Conservation (phyloP, 1,140 invertebrate genomes). For the Penaeus indicus region DNA sequence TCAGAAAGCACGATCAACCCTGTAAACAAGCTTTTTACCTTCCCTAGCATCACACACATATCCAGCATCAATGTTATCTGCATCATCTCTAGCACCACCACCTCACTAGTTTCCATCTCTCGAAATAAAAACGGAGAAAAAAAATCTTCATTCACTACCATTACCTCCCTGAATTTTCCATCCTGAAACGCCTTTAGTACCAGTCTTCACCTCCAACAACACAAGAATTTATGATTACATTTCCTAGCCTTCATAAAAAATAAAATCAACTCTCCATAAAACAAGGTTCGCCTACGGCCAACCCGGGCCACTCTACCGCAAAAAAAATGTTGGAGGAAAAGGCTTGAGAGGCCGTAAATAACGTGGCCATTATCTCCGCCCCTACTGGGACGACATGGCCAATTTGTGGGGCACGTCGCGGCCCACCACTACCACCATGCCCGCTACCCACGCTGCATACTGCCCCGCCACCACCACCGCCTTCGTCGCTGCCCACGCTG, state of each 20-base stretch:
- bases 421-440: background rate
- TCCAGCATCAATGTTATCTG: too few species aligned
- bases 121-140: too few species aligned
- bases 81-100: too few species aligned
- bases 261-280: slow-evolving; percentile 49
- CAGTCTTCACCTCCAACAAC: slow-evolving; percentile 21
- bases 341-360: slow-evolving; percentile 59
- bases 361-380: slow-evolving; percentile 57
- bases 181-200: background rate
- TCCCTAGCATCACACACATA: too few species aligned
- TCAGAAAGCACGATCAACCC: too few species aligned
- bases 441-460: slow-evolving; percentile 15
- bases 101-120: too few species aligned
- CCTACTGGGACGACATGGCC: slow-evolving; percentile 54
- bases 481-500: background rate
- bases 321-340: slow-evolving; percentile 47
- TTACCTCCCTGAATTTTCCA: too few species aligned
- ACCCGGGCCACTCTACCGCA: slow-evolving; percentile 1
- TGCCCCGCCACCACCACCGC: background rate
- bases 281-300: slow-evolving; percentile 36
- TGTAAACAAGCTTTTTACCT: too few species aligned
- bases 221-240: slow-evolving; percentile 47
- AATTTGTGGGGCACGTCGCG: slow-evolving; percentile 48
- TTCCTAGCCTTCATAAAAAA: background rate
- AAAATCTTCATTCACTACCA: too few species aligned